phyloP scores from a whole-genome alignment of 2,888 invertebrate species.

The Agriopis leucophaearia region DNA sequence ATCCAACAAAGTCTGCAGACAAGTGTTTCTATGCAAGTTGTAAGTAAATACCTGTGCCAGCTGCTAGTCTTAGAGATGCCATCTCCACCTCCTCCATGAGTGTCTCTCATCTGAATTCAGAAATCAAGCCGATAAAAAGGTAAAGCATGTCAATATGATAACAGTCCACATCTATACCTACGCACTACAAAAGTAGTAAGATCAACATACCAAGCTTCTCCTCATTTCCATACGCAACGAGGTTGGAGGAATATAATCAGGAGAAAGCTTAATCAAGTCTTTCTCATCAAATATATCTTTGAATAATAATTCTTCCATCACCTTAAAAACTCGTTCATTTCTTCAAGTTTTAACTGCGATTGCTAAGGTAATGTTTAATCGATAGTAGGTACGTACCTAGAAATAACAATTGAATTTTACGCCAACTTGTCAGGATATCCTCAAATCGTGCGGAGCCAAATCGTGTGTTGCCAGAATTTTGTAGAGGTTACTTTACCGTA shows the following conservation, averaged over 20 bases:
- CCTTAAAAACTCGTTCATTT: conserved; percentile 26
- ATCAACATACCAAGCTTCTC: conserved; percentile 61
- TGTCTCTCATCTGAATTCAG: conserved; percentile 63
- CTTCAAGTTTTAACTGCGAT: background rate
- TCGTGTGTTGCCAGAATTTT: background rate
- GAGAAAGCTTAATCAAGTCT: conserved; percentile 62
- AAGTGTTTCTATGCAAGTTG: background rate
- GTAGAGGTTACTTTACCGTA: background rate
- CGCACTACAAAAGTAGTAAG: background rate
- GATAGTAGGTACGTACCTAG: no score
- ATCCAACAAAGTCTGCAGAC: background rate
- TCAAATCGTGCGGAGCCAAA: background rate
- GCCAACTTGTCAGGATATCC: background rate
- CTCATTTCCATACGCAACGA: conserved; percentile 66
- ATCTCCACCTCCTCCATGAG: conserved; percentile 49
- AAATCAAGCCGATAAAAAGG: background rate
- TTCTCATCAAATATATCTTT: conserved; percentile 67
- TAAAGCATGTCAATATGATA: background rate
- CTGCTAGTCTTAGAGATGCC: conserved; percentile 49
- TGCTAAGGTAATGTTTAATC: conserved; percentile 1
- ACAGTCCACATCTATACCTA: background rate
- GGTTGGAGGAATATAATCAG: conserved; percentile 64
- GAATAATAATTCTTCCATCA: conserved; percentile 67
- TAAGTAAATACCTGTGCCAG: conserved; percentile 57
- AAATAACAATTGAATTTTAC: background rate